Evolutionary conservation across 2,797 vertebrate genomes (phyloP).

Genomic region (Sebastes jordani): DNA sequence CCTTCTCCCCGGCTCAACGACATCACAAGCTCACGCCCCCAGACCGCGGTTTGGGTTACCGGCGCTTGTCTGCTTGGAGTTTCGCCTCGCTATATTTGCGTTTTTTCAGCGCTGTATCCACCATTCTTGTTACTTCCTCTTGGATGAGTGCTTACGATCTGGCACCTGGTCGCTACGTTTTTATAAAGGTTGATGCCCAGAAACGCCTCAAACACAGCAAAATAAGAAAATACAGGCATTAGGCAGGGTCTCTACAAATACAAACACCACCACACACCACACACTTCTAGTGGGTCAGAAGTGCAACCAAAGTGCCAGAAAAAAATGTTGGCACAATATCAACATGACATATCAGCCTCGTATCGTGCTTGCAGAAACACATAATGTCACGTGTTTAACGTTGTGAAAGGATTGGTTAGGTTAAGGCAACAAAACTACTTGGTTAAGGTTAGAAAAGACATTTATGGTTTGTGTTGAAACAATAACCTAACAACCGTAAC

Average conservation of each 20-base stretch:
- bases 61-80: neutral
- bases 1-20: neutral
- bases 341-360: too few species aligned
- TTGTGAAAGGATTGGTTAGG: too few species aligned
- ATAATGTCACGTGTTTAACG: too few species aligned
- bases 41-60: too few species aligned
- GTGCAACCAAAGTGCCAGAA: too few species aligned
- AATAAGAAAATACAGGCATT: neutral
- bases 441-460: too few species aligned
- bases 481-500: too few species aligned
- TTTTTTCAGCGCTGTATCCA: neutral
- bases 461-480: too few species aligned
- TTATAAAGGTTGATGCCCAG: neutral
- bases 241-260: neutral
- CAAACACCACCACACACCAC: neutral
- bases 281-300: neutral
- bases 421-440: too few species aligned
- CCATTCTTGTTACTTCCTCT: neutral
- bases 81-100: neutral
- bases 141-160: neutral
- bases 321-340: too few species aligned
- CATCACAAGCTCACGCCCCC: neutral
- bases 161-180: neutral
- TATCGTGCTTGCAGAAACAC: too few species aligned
- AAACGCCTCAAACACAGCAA: neutral